Evolutionary conservation across 2,888 invertebrate species (phyloP), one percentile per base, ranked within the genome.

Genomic region (Drosophila kuntzei): DNA sequence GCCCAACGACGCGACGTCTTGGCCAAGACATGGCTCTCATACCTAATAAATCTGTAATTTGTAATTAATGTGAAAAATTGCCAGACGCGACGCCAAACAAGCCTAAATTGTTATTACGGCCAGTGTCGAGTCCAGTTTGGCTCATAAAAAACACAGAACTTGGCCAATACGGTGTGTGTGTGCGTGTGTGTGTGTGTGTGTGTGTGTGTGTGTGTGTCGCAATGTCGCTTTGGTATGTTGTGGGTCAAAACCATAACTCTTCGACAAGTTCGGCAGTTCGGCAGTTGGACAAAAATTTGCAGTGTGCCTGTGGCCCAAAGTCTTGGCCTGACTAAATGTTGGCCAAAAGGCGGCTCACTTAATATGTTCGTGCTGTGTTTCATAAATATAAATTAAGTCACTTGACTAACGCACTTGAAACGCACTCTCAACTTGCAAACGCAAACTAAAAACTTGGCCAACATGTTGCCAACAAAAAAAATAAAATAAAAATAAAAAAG

Each of bases 41-140:
- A 78, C 80, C 89, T 80, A 89, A 88, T 90, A 88, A 88, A 90
- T 88, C 89, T 80, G 83, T 80, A 88, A 90, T 90, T 90, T 83
- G 89, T 90, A 86, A 88, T 88, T 90, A 88, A 88, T 90, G 90
- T 88, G 89, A 83, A 90, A 90, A 88, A 89, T 83, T 77, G 89
- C 78, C 79, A 76, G 62, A 39, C 55, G 70, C 73, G 90, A 88
- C 90, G 84, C 66, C 74, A 77, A 83, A 90, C 88, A 88, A 88
- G 90, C 80, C 87, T 83, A 88, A 88, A 90, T 83, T 75, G 88
- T 87, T 88, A 81, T 80, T 85, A 80, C 64, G 69, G 69, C 55
- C 76, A 36, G 25, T 58, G 66, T 63, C 53, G 50, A 50, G 55
- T 66, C 54, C 74, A 74, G 66, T 64, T 77, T 43, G 70, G 57